These are phyloP conservation scores for Nipponia nippon DNA, from an alignment of 2,113 vertebrate species.

Conservation along the genomic window DNA sequence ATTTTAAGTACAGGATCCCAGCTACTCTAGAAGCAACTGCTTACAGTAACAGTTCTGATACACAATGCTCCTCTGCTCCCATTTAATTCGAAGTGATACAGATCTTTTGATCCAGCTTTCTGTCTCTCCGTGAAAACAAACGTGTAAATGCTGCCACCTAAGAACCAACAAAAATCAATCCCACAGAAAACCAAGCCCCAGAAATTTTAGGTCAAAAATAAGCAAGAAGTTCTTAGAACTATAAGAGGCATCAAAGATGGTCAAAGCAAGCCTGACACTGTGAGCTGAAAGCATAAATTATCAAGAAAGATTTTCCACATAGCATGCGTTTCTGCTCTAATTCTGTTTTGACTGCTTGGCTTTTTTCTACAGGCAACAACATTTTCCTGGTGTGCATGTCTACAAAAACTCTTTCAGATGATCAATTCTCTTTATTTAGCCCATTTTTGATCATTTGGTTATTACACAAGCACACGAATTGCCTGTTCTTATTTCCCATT, in stretches of 20 bases:
- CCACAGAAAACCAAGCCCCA: not conserved
- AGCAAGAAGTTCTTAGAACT: not conserved
- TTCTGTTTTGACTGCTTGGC: not conserved
- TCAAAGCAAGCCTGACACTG: not conserved
- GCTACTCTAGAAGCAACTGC: not conserved
- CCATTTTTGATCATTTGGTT: slow-evolving; percentile 21
- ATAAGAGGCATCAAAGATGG: not conserved
- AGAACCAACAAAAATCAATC: not conserved
- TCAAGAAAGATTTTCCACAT: not conserved
- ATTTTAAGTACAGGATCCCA: not conserved
- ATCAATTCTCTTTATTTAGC: not conserved
- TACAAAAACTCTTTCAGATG: not conserved
- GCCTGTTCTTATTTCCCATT: not conserved
- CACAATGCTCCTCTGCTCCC: not conserved
- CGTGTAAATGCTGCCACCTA: not conserved
- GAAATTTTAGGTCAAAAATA: not conserved
- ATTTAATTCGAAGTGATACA: not conserved
- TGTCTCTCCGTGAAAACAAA: not conserved
- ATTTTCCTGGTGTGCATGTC: not conserved
- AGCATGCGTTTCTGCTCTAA: not conserved
- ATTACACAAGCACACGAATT: not conserved
- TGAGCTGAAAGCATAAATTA: not conserved
- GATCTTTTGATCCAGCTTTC: not conserved
- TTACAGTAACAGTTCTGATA: not conserved
- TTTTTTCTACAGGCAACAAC: not conserved